A percentile compares a stretch with the other conserved stretches of the same genome.
phyloP scores from a whole-genome alignment of 2,113 vertebrate genomes.

The Nestor notabilis region DNA sequence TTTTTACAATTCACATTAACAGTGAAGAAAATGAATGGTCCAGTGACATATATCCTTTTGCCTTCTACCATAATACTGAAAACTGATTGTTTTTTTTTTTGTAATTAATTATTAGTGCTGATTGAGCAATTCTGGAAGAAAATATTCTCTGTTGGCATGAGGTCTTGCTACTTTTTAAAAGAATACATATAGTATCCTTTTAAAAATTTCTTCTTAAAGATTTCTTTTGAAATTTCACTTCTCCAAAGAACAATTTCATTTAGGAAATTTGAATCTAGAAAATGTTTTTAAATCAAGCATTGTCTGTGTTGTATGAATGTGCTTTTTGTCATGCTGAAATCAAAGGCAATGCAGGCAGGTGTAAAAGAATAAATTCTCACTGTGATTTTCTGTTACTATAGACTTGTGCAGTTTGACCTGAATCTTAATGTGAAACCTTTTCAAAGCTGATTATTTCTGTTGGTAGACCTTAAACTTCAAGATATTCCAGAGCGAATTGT shows the following conservation, averaged over 20 bases:
- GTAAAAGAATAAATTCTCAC: neutral
- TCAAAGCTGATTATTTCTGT: neutral
- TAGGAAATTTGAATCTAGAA: neutral
- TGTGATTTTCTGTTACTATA: neutral
- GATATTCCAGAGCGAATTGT: neutral
- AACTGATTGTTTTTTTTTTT: neutral
- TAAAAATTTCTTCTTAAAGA: neutral
- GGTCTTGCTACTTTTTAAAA: neutral
- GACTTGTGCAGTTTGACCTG: neutral
- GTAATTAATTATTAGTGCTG: neutral
- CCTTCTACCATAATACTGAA: neutral
- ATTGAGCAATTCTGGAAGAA: neutral
- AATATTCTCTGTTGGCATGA: neutral
- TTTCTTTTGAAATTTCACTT: neutral
- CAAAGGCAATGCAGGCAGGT: neutral
- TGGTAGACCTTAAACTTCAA: neutral
- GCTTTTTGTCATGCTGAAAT: neutral
- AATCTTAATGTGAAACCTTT: neutral
- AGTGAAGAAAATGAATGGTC: neutral
- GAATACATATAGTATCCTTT: neutral
- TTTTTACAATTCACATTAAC: neutral
- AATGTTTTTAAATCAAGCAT: neutral
- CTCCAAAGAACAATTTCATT: neutral
- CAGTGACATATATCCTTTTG: fast-evolving
- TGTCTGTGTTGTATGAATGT: neutral